phyloP scores from a whole-genome alignment of 2,113 vertebrate genomes.

The Melanocharis versteri region DNA sequence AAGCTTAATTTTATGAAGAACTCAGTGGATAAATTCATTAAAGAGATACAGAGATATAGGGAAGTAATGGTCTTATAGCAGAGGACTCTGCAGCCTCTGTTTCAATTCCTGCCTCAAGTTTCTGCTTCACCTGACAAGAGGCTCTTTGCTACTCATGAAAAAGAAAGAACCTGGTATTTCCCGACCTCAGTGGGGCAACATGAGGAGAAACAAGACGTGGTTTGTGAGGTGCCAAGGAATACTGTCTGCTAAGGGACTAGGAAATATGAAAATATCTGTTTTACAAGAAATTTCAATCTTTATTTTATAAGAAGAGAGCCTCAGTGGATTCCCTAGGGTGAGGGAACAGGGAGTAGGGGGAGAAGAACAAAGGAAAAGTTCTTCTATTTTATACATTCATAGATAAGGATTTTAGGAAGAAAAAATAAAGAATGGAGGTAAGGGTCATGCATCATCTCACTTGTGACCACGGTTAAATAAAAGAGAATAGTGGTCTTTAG shows the following conservation, averaged over 20 bases:
- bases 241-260: not conserved
- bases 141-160: not conserved
- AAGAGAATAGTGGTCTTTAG: slow-evolving; percentile 29
- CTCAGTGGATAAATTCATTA: not conserved
- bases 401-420: slow-evolving; percentile 9
- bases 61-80: not conserved
- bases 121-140: not conserved
- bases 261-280: not conserved
- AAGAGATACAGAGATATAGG: not conserved
- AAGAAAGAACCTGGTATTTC: not conserved
- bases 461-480: slow-evolving; percentile 40
- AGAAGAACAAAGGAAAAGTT: not conserved
- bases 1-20: not conserved
- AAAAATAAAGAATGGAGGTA: not conserved
- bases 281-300: not conserved
- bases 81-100: not conserved
- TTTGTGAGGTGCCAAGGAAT: not conserved
- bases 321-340: fast-evolving
- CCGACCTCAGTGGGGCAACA: not conserved
- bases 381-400: slow-evolving; percentile 7
- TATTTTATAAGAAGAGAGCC: not conserved
- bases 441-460: slow-evolving; percentile 22
- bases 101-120: not conserved
- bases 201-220: not conserved
- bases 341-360: not conserved